Evolutionary conservation across 2,797 vertebrate genomes (phyloP).

Genomic region (Pantherophis alleghaniensis): DNA sequence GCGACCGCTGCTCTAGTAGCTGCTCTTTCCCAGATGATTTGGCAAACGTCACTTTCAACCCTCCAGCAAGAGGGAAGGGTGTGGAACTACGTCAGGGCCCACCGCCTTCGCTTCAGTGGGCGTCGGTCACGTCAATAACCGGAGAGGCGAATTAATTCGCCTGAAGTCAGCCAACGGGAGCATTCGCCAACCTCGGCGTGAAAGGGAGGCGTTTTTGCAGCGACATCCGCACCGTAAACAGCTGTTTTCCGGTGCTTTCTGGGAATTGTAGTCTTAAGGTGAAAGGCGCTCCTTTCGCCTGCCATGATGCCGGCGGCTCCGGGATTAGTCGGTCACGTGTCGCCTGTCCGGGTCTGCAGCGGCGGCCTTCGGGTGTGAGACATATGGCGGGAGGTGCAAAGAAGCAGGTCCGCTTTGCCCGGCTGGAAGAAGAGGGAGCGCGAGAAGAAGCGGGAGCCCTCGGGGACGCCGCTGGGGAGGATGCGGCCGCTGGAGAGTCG

Average conservation of each 20-base stretch:
- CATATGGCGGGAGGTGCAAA: slow-evolving; percentile 53
- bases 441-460: slow-evolving; percentile 36
- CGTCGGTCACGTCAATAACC: background rate
- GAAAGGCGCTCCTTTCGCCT: background rate
- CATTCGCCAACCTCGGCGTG: background rate
- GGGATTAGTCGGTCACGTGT: background rate
- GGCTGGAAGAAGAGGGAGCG: slow-evolving; percentile 66
- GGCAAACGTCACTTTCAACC: background rate
- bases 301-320: background rate
- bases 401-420: slow-evolving; percentile 82
- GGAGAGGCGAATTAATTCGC: background rate
- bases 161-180: background rate
- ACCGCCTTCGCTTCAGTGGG: too few species aligned
- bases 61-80: too few species aligned
- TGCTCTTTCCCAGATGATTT: background rate
- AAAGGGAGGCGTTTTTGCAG: background rate
- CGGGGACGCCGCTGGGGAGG: background rate
- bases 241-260: background rate
- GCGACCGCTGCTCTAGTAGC: background rate
- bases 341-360: background rate
- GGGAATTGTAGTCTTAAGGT: background rate
- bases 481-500: background rate
- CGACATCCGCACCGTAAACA: too few species aligned
- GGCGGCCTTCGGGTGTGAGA: background rate
- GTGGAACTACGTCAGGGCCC: background rate